Percentiles rank a stretch among this genome's conserved stretches.
Evolutionary conservation across 1,140 invertebrate genomes (phyloP).

Genomic region (Mylabris phalerata): DNA sequence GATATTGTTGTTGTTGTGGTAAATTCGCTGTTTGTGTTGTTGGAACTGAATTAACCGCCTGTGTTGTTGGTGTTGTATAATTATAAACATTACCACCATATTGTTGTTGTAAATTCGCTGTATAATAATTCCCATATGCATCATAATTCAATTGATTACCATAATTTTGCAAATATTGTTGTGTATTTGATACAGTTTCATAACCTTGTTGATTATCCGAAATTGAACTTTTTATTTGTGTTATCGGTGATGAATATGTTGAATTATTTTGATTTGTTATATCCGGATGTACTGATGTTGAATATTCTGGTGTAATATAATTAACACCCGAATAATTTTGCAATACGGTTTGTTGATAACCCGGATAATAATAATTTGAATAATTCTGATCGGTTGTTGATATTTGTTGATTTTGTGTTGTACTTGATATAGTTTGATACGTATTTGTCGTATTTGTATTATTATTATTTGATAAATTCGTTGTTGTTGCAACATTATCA

Average conservation of each 20-base stretch:
- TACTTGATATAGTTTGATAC: slow-evolving; percentile 23
- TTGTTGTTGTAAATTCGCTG: background rate
- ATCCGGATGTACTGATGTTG: too few species aligned
- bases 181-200: too few species aligned
- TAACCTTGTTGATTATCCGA: too few species aligned
- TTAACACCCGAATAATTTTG: background rate
- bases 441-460: slow-evolving; percentile 26
- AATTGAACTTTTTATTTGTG: too few species aligned
- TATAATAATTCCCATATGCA: too few species aligned
- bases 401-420: background rate
- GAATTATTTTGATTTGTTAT: too few species aligned
- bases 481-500: background rate
- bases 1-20: slow-evolving; percentile 9
- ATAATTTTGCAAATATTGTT: too few species aligned
- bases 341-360: background rate
- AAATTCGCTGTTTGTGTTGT: background rate
- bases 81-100: slow-evolving; percentile 2
- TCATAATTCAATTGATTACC: too few species aligned
- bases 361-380: background rate
- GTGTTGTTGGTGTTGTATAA: background rate
- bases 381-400: background rate
- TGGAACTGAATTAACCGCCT: background rate
- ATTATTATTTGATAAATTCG: background rate
- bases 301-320: background rate
- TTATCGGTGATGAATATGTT: too few species aligned